A percentile compares a stretch with the other conserved stretches of the same genome.
phyloP scores from a whole-genome alignment of 2,888 invertebrate genomes.

The Drosophila pseudotalamancana region DNA sequence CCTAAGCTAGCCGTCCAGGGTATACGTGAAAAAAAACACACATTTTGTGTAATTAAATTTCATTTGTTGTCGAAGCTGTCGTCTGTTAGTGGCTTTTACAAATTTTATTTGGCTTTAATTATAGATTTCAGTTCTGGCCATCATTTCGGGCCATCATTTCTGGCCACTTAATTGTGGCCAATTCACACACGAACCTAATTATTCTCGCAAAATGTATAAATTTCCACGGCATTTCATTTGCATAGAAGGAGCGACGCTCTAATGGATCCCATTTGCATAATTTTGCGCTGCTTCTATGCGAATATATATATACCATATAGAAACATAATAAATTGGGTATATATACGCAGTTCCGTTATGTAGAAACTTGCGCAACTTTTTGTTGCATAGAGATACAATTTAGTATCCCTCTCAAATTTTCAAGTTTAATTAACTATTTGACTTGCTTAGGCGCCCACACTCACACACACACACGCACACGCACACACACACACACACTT shows the following conservation, averaged over 20 bases:
- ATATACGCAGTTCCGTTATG: constrained; percentile 8
- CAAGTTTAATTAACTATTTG: constrained; percentile 25
- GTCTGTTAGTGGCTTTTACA: constrained; percentile 8
- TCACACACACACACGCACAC: not conserved
- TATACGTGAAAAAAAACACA: not conserved
- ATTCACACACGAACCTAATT: constrained; percentile 44
- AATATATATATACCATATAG: not conserved
- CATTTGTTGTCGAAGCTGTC: constrained; percentile 31
- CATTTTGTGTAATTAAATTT: constrained; percentile 23
- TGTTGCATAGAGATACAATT: constrained; percentile 29
- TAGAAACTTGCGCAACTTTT: constrained; percentile 15
- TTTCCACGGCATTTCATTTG: constrained; percentile 55
- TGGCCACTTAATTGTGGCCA: constrained; percentile 54
- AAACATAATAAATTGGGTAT: not conserved
- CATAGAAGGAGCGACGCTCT: constrained; percentile 47
- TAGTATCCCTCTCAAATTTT: constrained; percentile 4
- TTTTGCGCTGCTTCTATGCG: constrained; percentile 14
- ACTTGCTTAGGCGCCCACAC: constrained; percentile 2
- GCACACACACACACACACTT: not conserved
- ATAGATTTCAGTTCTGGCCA: constrained; percentile 47
- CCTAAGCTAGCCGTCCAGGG: not conserved
- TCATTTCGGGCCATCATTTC: constrained; percentile 34
- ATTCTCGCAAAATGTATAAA: constrained; percentile 43
- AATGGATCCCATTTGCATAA: constrained; percentile 56
- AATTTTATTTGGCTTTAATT: constrained; percentile 53